Evolutionary conservation across 2,113 vertebrate species (phyloP).

Genomic region (Macquaria australasica): DNA sequence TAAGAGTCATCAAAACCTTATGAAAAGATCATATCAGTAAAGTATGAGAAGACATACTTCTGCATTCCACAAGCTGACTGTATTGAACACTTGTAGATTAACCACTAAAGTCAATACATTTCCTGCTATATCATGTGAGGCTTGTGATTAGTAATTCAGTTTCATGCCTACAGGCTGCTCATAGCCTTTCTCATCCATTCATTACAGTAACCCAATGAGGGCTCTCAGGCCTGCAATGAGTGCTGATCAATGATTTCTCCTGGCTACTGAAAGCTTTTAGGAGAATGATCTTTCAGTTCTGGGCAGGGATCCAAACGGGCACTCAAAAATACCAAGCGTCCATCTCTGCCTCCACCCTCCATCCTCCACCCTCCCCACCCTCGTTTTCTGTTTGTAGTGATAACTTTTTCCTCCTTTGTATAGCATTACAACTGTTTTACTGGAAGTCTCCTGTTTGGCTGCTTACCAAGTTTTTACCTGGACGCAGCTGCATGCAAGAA

Average conservation of each 20-base stretch:
- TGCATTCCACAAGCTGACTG: constrained; percentile 18
- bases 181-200: constrained; percentile 46
- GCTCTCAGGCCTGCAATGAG: constrained; percentile 38
- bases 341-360: constrained; percentile 41
- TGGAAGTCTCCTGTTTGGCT: constrained; percentile 62
- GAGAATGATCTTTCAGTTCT: constrained; percentile 70
- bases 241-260: constrained; percentile 62
- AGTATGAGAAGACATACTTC: neutral
- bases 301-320: constrained; percentile 70
- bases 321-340: constrained; percentile 48
- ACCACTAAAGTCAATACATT: neutral
- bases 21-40: neutral
- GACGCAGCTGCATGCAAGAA: constrained; percentile 39
- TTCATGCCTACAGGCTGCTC: constrained; percentile 30
- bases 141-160: constrained; percentile 41
- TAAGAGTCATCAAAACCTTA: neutral
- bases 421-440: constrained; percentile 62
- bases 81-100: neutral
- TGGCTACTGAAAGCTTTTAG: constrained; percentile 73
- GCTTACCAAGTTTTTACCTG: constrained; percentile 48
- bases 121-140: constrained; percentile 31
- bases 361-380: too few species aligned
- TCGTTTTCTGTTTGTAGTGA: constrained; percentile 34
- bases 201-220: constrained; percentile 65
- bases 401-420: constrained; percentile 42